Evolutionary conservation across 2,113 vertebrate genomes (phyloP).

Genomic region (Varanus salvator): DNA sequence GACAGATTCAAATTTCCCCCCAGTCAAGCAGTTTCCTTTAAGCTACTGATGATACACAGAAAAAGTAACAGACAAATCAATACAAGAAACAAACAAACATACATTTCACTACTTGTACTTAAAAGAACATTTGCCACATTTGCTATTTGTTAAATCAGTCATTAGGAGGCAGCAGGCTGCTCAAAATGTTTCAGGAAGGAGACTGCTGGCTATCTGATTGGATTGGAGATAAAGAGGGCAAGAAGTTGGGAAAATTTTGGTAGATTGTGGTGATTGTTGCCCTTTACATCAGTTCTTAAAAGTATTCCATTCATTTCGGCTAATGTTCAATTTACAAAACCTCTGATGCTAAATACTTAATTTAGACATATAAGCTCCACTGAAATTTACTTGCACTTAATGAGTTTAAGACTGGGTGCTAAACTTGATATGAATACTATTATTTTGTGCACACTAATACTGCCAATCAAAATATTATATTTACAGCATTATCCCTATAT

Average conservation of each 20-base stretch:
- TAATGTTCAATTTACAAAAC: slow-evolving; percentile 1
- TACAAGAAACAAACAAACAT: background rate
- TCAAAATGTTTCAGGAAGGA: slow-evolving; percentile 66
- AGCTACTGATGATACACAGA: background rate
- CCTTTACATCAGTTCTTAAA: background rate
- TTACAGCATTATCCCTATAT: too few relatives aligned
- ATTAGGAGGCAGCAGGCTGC: slow-evolving; percentile 87
- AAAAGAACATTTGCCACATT: slow-evolving; percentile 62
- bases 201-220: slow-evolving; percentile 44
- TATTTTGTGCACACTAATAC: background rate
- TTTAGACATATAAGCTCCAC: background rate
- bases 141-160: slow-evolving; percentile 79
- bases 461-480: background rate
- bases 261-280: slow-evolving; percentile 32
- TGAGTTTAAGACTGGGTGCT: background rate
- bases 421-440: background rate
- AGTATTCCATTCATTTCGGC: background rate
- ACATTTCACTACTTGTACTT: background rate
- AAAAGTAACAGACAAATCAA: background rate
- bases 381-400: background rate
- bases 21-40: background rate
- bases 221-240: slow-evolving; percentile 6
- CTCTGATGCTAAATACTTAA: background rate
- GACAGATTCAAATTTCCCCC: background rate
- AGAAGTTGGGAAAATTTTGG: slow-evolving; percentile 2